phyloP scores from a whole-genome alignment of 92 coral and sea anemone genomes.

The Plumapathes pennacea region DNA sequence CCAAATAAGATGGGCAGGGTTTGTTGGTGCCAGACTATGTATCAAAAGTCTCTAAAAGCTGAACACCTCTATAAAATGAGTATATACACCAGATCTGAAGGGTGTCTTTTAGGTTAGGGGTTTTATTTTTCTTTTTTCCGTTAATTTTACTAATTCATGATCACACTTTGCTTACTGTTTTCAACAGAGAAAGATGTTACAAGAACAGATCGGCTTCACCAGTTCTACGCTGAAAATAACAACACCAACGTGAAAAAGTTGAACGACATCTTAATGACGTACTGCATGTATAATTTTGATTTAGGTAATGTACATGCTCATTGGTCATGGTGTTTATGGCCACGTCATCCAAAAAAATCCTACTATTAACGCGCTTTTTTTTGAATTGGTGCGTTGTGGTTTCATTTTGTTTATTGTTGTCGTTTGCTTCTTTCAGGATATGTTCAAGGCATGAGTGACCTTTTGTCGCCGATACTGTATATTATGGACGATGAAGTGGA shows the following conservation, averaged over 20 bases:
- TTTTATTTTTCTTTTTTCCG: no score
- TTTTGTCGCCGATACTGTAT: constrained; percentile 79
- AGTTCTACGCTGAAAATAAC: constrained; percentile 66
- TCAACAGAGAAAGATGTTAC: constrained; percentile 88
- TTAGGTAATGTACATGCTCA: constrained; percentile 74
- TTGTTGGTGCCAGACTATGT: no score
- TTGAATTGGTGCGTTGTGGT: not conserved
- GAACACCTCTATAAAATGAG: no score
- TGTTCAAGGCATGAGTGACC: constrained; percentile 99
- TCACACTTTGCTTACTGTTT: no score
- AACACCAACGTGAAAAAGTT: constrained; percentile 74
- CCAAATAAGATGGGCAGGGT: no score
- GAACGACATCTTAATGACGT: constrained; percentile 81
- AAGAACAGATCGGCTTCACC: constrained; percentile 82
- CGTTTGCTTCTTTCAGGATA: constrained; percentile 61
- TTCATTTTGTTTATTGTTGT: not conserved
- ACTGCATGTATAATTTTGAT: constrained; percentile 99
- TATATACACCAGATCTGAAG: no score
- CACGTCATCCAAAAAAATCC: not conserved
- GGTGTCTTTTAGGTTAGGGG: no score
- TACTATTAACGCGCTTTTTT: not conserved
- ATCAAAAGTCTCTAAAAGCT: no score
- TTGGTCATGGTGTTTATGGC: not conserved
- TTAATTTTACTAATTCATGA: no score
- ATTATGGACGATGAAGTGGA: constrained; percentile 93